These are phyloP conservation scores for Thereva nobilitata DNA, from an alignment of 2,888 invertebrate genomes.

Conservation along the genomic window DNA sequence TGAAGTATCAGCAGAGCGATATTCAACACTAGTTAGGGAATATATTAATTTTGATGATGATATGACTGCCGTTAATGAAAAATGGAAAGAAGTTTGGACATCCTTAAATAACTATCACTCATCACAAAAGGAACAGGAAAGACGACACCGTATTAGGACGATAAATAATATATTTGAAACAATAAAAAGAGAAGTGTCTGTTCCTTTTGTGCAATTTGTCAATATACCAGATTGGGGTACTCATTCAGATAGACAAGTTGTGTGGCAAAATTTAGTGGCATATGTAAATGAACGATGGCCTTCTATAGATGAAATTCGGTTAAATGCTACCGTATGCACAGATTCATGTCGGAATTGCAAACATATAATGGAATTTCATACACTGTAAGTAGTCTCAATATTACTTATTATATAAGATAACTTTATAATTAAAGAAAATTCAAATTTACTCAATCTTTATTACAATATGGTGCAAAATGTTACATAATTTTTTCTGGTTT, in stretches of 20 bases:
- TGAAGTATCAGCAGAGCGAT: constrained; percentile 52
- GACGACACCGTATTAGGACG: constrained; percentile 52
- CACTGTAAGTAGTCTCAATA: constrained; percentile 49
- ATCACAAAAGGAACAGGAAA: constrained; percentile 52
- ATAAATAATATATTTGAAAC: constrained; percentile 55
- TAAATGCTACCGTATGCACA: constrained; percentile 52
- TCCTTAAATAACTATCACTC: constrained; percentile 55
- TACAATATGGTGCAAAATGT: too few relatives aligned
- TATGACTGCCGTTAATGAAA: constrained; percentile 62
- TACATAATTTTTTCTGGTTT: too few relatives aligned
- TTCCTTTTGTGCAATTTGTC: constrained; percentile 49
- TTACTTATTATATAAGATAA: background rate
- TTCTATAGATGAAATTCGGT: constrained; percentile 52
- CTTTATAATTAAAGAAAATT: background rate
- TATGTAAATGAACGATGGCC: constrained; percentile 55
- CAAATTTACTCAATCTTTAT: too few relatives aligned
- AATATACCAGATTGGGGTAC: constrained; percentile 55
- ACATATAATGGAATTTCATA: constrained; percentile 53
- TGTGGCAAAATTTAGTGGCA: constrained; percentile 56
- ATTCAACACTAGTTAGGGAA: constrained; percentile 56
- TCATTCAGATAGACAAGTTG: constrained; percentile 53
- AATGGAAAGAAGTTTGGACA: constrained; percentile 61
- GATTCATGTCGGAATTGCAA: constrained; percentile 55
- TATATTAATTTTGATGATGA: constrained; percentile 65
- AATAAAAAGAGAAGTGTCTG: constrained; percentile 53